Base-by-base conservation (phyloP, 2,113 vertebrate genomes). In the Cathartes aura region DNA sequence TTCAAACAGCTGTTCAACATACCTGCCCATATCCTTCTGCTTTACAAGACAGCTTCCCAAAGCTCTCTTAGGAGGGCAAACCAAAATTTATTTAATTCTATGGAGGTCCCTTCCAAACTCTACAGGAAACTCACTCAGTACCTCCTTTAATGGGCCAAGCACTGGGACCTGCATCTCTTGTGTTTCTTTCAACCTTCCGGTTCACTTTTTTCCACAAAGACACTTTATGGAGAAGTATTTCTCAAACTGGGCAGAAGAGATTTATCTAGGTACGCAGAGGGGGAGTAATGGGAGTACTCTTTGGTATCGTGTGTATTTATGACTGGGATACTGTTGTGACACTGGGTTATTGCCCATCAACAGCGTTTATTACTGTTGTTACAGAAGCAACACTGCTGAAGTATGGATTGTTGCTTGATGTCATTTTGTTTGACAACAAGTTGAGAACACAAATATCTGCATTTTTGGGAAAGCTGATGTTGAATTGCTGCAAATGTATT, bases 361-460 rank as follows among this genome's bases (percentile, higher is more conserved):
- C 30, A 76, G 27, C 32, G 68, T 81, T 86, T 38, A 71, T 59
- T 90, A 60, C 17, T 62, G 24, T 24, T 75, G 40, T 67, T 64
- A 64, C 19, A 62, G 80, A 92, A 66, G 59, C 12, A 94, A 42
- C 24, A 53, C 45, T 73, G 38, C 42, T 43, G 11, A 76, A 82
- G 21, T 40, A 70, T 12, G 12, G 43, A 43, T 34, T 90, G 71
- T 90, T 86, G 22, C 36, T 45, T 78, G 27, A 53, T 89, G 80
- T 62, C 13, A 36, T 76, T 78, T 90, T 93, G 62, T 95, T 89
- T 92, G 83, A 70, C 50, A 90, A 82, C 66, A 96, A 80, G n/a
- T n/a, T 29, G 80, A 89, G 83, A 91, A 71, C 47, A 74, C 38
- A 87, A 91, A 89, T 55, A 66, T 15, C 59, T 94, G 50, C 45